Conservation (phyloP, 2,113 vertebrate species). For the Tamias sibiricus region DNA sequence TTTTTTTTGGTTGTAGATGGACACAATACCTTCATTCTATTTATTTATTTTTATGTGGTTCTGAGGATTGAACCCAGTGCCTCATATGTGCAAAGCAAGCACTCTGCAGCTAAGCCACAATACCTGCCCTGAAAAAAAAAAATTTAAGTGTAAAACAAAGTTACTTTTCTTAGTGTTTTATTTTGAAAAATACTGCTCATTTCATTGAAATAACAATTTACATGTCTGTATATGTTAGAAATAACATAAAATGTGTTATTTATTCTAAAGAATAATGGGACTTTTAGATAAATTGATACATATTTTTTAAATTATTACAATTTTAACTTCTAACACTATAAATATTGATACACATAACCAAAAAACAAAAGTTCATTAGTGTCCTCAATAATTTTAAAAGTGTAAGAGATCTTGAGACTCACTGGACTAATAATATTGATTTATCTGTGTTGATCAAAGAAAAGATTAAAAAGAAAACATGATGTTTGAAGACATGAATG, state of each 20-base stretch:
- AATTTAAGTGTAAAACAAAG: background rate
- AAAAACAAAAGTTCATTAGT: background rate
- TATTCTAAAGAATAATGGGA: background rate
- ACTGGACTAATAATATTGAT: background rate
- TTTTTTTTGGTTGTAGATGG: too few species aligned
- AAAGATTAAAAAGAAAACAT: conserved; percentile 15
- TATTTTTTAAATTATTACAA: conserved; percentile 1
- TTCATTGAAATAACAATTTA: background rate
- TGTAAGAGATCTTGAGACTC: conserved; percentile 12
- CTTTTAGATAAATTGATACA: background rate
- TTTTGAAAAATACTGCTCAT: conserved; percentile 9
- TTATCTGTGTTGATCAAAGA: background rate
- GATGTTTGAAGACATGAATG: too few species aligned
- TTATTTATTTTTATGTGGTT: too few species aligned
- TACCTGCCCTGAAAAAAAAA: too few species aligned
- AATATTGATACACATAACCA: background rate
- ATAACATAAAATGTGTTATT: background rate
- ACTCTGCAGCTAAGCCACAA: too few species aligned
- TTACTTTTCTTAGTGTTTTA: background rate
- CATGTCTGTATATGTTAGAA: background rate
- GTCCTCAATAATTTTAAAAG: conserved; percentile 6
- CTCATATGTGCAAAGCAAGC: too few species aligned
- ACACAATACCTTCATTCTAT: too few species aligned
- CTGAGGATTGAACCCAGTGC: too few species aligned
- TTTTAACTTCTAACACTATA: conserved; percentile 16